A percentile compares a stretch with the other conserved stretches of the same genome.
These are phyloP conservation scores for Python bivittatus DNA, from an alignment of 2,113 vertebrate genomes.

Conservation along the genomic window DNA sequence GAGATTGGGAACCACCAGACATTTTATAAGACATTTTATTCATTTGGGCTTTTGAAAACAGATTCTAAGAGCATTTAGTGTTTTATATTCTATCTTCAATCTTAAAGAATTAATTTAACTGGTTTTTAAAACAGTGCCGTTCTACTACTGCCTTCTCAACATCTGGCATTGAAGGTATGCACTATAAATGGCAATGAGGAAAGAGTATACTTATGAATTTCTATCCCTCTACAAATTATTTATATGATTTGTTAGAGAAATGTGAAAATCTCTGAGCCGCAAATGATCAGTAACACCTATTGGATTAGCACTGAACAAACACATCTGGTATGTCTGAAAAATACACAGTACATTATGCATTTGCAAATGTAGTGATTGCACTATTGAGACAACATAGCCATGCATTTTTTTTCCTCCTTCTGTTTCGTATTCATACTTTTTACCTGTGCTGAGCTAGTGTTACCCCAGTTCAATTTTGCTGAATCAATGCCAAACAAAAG, in stretches of 20 bases:
- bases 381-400: not conserved
- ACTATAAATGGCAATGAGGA: not conserved
- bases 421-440: constrained; percentile 19
- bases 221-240: not conserved
- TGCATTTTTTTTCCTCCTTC: not conserved
- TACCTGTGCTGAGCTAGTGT: constrained; percentile 31
- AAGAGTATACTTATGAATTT: not conserved
- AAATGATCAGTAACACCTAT: not conserved
- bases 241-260: not conserved
- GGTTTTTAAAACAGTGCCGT: not conserved
- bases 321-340: constrained; percentile 13
- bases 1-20: not conserved
- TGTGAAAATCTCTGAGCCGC: not conserved
- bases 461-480: constrained; percentile 38
- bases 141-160: not conserved
- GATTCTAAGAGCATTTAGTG: not conserved
- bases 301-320: not conserved
- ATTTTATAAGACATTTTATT: not conserved
- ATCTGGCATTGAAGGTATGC: not conserved
- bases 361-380: not conserved
- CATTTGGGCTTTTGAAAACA: not conserved
- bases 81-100: not conserved
- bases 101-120: not conserved
- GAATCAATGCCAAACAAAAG: constrained; percentile 37
- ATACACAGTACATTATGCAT: not conserved